Percentiles rank a stretch among this genome's conserved stretches.
Conservation (phyloP, 2,797 vertebrate species). For the Pogoniulus pusillus region DNA sequence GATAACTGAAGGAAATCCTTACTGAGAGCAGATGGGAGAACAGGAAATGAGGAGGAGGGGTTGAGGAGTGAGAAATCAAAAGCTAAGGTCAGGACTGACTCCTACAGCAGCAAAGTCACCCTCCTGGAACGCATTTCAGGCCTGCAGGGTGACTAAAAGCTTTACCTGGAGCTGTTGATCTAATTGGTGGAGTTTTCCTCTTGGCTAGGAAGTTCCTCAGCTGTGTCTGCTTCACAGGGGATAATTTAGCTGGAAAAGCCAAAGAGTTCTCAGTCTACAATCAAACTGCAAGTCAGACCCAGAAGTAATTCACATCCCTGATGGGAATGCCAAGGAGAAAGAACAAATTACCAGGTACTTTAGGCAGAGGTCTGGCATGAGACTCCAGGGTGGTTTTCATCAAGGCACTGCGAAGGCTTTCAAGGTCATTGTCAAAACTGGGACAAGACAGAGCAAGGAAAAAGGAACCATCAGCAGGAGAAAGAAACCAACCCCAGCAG, state of each 20-base stretch:
- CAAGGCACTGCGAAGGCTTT: constrained; percentile 85
- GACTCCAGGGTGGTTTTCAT: constrained; percentile 88
- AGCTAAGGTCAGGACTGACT: not conserved
- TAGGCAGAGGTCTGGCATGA: constrained; percentile 71
- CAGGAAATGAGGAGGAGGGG: not conserved
- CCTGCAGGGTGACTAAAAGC: not conserved
- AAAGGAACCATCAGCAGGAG: not conserved
- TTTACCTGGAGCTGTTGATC: constrained; percentile 95
- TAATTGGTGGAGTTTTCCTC: constrained; percentile 90
- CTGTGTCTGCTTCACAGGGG: constrained; percentile 88
- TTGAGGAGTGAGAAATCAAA: not conserved
- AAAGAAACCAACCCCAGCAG: not conserved
- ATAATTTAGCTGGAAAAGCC: constrained; percentile 84
- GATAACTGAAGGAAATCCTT: not conserved
- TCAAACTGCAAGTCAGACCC: not conserved
- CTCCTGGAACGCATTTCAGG: not conserved
- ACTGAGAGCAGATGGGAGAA: not conserved
- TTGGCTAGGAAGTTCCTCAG: constrained; percentile 95
- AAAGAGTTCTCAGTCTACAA: not conserved
- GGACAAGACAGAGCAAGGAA: not conserved
- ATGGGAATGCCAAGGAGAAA: not conserved
- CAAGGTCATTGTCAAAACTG: constrained; percentile 90
- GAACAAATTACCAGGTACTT: constrained; percentile 80
- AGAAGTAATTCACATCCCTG: not conserved
- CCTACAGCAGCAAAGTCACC: not conserved